phyloP scores from a whole-genome alignment of 2,888 invertebrate species.

The Aporophyla lueneburgensis region DNA sequence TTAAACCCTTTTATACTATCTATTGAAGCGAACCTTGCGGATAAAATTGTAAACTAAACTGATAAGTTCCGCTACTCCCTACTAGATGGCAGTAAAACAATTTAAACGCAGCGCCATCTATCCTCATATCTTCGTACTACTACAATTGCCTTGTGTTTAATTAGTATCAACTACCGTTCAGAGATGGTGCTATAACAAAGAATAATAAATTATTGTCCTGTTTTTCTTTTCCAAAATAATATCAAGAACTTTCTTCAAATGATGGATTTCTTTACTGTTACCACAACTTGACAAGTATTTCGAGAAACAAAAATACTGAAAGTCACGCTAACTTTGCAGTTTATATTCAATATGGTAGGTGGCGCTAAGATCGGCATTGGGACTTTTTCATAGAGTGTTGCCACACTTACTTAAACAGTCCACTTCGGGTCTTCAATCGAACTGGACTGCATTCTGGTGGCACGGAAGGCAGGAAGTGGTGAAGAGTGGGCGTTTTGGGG shows the following conservation, averaged over 20 bases:
- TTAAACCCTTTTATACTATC: not conserved
- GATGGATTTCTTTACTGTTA: too few relatives aligned
- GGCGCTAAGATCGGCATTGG: not conserved
- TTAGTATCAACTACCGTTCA: accelerated
- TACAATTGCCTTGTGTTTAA: accelerated
- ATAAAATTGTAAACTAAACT: not conserved
- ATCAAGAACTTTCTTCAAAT: not conserved
- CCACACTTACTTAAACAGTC: not conserved
- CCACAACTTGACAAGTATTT: not conserved
- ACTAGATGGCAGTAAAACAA: conserved; percentile 58
- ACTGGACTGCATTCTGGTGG: too few relatives aligned
- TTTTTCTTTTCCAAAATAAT: not conserved
- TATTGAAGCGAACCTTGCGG: conserved; percentile 47
- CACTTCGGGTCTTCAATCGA: not conserved
- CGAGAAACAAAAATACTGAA: not conserved
- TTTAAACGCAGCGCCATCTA: conserved; percentile 25
- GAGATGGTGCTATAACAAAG: conserved; percentile 33
- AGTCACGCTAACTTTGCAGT: not conserved
- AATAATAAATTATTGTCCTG: accelerated
- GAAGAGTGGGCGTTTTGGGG: too few relatives aligned
- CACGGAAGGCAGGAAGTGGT: too few relatives aligned
- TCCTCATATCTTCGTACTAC: accelerated
- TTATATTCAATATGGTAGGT: not conserved
- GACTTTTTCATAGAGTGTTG: not conserved
- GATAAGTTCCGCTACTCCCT: conserved; percentile 46